Percentiles rank a stretch among this genome's conserved stretches.
Conservation (phyloP, 2,888 invertebrate genomes). For the Drosophila nigritarsus region DNA sequence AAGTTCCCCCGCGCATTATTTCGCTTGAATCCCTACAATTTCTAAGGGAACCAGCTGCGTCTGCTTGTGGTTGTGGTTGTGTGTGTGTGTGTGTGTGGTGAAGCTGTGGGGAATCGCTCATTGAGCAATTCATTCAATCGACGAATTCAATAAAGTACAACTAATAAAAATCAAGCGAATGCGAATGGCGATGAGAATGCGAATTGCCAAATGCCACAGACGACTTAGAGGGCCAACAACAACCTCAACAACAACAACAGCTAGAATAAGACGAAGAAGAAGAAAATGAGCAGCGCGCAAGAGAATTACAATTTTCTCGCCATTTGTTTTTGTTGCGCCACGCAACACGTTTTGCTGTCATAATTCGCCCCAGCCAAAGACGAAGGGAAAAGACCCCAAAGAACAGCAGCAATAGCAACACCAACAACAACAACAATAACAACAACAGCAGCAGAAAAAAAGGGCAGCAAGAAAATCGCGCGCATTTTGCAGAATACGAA, state of each 20-base stretch:
- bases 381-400: slow-evolving; percentile 31
- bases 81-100: neutral
- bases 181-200: slow-evolving; percentile 58
- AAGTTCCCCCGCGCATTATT: slow-evolving; percentile 33
- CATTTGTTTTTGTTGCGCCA: slow-evolving; percentile 66
- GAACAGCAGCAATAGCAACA: slow-evolving; percentile 15
- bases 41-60: slow-evolving; percentile 18
- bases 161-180: slow-evolving; percentile 75
- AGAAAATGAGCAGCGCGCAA: slow-evolving; percentile 53
- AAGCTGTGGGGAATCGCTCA: slow-evolving; percentile 48
- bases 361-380: slow-evolving; percentile 54
- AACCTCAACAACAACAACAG: neutral
- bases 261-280: neutral
- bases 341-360: slow-evolving; percentile 66
- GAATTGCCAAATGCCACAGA: slow-evolving; percentile 31
- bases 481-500: slow-evolving; percentile 61
- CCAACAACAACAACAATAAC: neutral
- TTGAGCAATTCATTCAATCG: slow-evolving; percentile 80
- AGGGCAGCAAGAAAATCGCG: slow-evolving; percentile 55
- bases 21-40: slow-evolving; percentile 35
- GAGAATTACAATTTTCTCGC: slow-evolving; percentile 79
- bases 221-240: slow-evolving; percentile 22
- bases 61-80: neutral
- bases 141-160: slow-evolving; percentile 78
- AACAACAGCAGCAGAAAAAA: slow-evolving; percentile 9